These are phyloP conservation scores for Dicyrtoma fusca DNA, from an alignment of 2,888 invertebrate species.

Conservation along the genomic window DNA sequence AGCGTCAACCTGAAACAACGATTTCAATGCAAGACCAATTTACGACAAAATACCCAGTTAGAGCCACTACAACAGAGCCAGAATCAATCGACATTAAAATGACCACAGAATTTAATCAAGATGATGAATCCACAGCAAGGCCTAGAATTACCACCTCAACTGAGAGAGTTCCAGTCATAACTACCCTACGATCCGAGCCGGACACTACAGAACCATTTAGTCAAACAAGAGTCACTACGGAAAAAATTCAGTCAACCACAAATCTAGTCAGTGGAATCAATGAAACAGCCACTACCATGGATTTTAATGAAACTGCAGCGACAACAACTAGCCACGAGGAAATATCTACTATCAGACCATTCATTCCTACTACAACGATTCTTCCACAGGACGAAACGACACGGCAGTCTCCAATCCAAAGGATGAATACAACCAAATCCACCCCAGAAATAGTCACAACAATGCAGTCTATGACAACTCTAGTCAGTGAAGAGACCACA, in stretches of 20 bases:
- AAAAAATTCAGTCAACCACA: conserved; percentile 2
- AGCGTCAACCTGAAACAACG: neutral
- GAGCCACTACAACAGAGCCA: too few species aligned
- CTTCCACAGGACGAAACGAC: neutral
- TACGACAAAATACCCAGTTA: neutral
- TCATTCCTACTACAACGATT: neutral
- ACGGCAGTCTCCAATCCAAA: neutral
- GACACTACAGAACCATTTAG: conserved; percentile 4
- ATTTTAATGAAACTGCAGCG: neutral
- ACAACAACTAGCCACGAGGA: conserved; percentile 1
- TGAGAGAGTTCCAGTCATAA: neutral
- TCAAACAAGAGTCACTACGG: neutral
- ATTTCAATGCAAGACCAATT: neutral
- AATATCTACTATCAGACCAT: neutral
- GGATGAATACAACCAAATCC: neutral
- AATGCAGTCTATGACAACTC: neutral
- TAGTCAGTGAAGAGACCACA: conserved; percentile 3
- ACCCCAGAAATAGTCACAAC: neutral
- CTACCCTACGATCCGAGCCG: neutral
- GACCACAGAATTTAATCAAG: too few species aligned
- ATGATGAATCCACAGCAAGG: too few species aligned
- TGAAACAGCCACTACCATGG: neutral
- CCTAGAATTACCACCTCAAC: neutral
- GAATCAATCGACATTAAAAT: too few species aligned
- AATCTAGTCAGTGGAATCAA: conserved; percentile 1